Evolutionary conservation across 2,888 invertebrate genomes (phyloP).

Genomic region (Dasypogon diadema): DNA sequence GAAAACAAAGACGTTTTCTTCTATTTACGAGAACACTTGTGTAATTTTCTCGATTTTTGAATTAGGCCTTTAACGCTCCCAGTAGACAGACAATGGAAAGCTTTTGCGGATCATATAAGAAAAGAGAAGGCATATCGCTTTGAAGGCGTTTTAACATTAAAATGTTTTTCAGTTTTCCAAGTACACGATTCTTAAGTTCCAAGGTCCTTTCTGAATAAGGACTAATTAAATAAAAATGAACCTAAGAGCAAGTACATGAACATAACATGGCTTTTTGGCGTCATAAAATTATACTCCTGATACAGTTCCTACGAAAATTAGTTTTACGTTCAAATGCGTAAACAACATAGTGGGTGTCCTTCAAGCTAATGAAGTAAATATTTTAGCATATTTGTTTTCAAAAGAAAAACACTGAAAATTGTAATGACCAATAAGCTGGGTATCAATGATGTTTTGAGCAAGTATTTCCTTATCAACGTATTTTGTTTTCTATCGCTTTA

Average conservation of each 20-base stretch:
- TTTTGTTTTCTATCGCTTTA: no score
- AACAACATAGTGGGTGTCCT: no score
- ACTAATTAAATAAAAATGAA: not conserved
- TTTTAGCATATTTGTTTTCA: no score
- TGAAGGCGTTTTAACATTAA: not conserved
- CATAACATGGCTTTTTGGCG: not conserved
- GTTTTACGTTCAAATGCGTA: no score
- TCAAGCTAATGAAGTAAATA: no score
- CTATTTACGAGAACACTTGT: not conserved
- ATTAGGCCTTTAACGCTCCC: constrained; percentile 5
- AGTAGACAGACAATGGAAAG: not conserved
- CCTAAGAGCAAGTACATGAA: not conserved
- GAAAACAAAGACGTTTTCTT: not conserved
- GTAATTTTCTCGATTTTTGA: not conserved
- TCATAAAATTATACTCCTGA: not conserved
- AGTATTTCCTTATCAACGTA: no score
- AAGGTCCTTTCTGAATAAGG: not conserved
- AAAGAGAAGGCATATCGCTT: not conserved
- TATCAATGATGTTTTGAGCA: no score
- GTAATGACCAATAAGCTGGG: no score
- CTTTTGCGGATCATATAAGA: constrained; percentile 9
- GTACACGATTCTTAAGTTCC: not conserved
- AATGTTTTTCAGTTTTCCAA: no score
- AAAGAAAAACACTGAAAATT: no score
- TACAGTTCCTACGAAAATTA: not conserved